Evolutionary conservation across 2,888 invertebrate species (phyloP), one percentile per base, ranked within the genome.

Genomic region (Andrena bucephala): DNA sequence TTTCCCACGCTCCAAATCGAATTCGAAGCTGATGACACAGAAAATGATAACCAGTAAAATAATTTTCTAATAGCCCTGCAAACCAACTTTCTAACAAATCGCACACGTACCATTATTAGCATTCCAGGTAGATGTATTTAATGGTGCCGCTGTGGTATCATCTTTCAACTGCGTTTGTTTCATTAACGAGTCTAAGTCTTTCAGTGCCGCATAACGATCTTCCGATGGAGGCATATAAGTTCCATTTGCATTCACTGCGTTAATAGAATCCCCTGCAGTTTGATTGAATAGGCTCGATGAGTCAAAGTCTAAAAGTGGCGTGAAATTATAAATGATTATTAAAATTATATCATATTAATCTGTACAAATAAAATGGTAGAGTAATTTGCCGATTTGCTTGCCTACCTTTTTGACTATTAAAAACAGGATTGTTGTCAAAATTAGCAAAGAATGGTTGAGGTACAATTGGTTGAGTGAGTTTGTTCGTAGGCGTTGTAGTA

Each of bases 191-290:
- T 99, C 99, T 91, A 99, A 96, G 95, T 99, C 99, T 94, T 99
- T 98, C 81, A 99, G 95, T 69, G 99, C 99, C 87, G 99, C 99
- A 95, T 99, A 99, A 89, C 98, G 97, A 95, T 99, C 99, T 95
- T 97, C 97, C 92, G 96, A 93, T 27, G 94, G 94, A 70, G 92
- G 92, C 36, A 87, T 89, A 48, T 89, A 87, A 54, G 89, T 86
- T 68, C 92, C 92, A 81, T 93, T 93, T 62, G 90, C 89, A 83
- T 92, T 93, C 69, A 78, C 76, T 67, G 75, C 31, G 62, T 68
- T 81, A 8, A 48, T 29, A 33, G 71, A 52, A 74, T 81, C 82
- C 31, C 72, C 80, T 54, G 75, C 74, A 62, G 63, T 74, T 65
- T 81, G 89, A 77, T 82, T 78, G 80, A 83, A 69, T 24, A 75